These are phyloP conservation scores for Phylloscopus whistleri DNA, from an alignment of 2,113 vertebrate genomes.

Conservation along the genomic window DNA sequence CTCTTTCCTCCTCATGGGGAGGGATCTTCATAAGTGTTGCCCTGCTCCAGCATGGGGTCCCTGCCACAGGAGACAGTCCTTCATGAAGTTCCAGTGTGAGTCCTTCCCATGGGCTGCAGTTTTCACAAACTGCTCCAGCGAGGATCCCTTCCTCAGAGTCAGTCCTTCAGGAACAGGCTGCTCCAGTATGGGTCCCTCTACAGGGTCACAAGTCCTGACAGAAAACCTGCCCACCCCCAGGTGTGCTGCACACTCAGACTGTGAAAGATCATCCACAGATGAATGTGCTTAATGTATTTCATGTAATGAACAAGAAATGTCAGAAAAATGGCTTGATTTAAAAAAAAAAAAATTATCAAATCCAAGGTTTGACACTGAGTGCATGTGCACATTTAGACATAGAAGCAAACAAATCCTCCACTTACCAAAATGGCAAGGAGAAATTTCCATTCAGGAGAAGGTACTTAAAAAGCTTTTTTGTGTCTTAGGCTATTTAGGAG, in stretches of 20 bases:
- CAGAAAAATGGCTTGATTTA: not conserved
- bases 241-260: not conserved
- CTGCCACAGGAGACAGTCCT: not conserved
- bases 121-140: not conserved
- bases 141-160: not conserved
- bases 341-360: not conserved
- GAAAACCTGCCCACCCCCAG: not conserved
- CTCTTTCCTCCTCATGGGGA: not conserved
- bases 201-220: not conserved
- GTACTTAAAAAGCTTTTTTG: not conserved
- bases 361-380: not conserved
- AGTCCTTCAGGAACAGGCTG: not conserved
- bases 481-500: not conserved
- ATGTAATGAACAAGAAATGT: not conserved
- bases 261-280: not conserved
- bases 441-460: not conserved
- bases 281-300: not conserved
- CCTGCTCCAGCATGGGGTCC: not conserved
- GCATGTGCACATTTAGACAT: not conserved
- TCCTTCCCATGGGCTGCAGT: not conserved
- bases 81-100: fast-evolving
- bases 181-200: not conserved
- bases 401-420: not conserved
- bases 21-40: not conserved
- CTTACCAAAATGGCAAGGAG: not conserved